A percentile compares a stretch with the other conserved stretches of the same genome.
Conservation (phyloP, 2,888 invertebrate species). For the Ectobius pallidus region DNA sequence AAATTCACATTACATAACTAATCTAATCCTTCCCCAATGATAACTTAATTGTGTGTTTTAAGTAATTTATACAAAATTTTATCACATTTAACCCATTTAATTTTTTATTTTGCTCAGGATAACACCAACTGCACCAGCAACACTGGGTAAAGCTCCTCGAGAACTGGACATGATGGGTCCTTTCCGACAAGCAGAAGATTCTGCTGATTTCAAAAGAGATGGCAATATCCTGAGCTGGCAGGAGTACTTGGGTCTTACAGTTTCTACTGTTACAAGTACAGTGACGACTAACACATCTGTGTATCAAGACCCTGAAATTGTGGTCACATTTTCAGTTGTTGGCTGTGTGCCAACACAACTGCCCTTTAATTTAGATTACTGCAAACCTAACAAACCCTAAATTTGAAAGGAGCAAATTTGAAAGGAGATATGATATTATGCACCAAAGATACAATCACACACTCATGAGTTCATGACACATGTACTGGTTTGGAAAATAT, state of each 20-base stretch:
- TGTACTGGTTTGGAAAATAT: no score
- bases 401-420: background rate
- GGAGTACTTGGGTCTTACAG: slow-evolving; percentile 51
- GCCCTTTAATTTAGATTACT: slow-evolving; percentile 51
- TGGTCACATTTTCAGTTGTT: slow-evolving; percentile 54
- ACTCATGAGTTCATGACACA: no score
- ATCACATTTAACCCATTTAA: no score
- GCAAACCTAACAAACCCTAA: slow-evolving; percentile 35
- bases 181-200: no score
- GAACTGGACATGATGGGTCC: background rate
- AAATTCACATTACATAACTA: no score
- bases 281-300: slow-evolving; percentile 49
- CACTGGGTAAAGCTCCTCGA: background rate
- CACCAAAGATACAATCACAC: no score
- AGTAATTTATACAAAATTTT: no score
- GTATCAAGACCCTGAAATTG: slow-evolving; percentile 51
- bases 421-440: no score
- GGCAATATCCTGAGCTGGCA: background rate
- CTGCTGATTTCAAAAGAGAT: no score
- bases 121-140: background rate
- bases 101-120: background rate
- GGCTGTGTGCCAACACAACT: slow-evolving; percentile 54
- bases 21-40: no score
- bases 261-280: slow-evolving; percentile 53
- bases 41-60: no score